Percentiles rank a stretch among this genome's conserved stretches.
These are phyloP conservation scores for Ichneumoninae sp. DNA, from an alignment of 2,888 invertebrate genomes.

Conservation along the genomic window DNA sequence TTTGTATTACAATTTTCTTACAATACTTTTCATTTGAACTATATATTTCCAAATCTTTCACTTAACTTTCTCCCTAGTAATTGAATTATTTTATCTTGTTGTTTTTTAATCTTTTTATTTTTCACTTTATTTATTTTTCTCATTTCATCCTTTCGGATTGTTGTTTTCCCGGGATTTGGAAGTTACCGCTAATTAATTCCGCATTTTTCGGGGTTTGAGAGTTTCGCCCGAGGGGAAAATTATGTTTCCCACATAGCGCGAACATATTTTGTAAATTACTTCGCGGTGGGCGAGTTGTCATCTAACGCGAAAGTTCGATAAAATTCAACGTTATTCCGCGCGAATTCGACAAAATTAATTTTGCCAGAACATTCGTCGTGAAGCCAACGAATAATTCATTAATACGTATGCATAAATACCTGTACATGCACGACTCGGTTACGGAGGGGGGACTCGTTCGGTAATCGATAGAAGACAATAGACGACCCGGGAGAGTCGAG, in stretches of 20 bases:
- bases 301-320: background rate
- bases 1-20: too few species aligned
- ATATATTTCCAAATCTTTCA: too few species aligned
- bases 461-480: conserved; percentile 67
- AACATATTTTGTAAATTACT: background rate
- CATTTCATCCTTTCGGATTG: too few species aligned
- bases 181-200: too few species aligned
- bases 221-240: background rate
- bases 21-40: too few species aligned
- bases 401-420: conserved; percentile 29
- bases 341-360: background rate
- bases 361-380: background rate
- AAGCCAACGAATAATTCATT: conserved; percentile 19
- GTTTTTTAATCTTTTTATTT: too few species aligned
- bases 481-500: conserved; percentile 44
- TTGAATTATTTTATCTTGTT: too few species aligned
- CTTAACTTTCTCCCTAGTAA: too few species aligned
- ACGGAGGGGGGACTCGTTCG: conserved; percentile 39
- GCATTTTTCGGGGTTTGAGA: too few species aligned
- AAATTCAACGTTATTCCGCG: background rate
- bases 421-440: conserved; percentile 30
- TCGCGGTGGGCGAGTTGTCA: background rate
- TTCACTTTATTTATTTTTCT: too few species aligned
- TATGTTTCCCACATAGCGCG: background rate
- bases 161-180: too few species aligned